Base-by-base conservation (phyloP, 2,797 vertebrate species). In the Crenuchus spilurus region DNA sequence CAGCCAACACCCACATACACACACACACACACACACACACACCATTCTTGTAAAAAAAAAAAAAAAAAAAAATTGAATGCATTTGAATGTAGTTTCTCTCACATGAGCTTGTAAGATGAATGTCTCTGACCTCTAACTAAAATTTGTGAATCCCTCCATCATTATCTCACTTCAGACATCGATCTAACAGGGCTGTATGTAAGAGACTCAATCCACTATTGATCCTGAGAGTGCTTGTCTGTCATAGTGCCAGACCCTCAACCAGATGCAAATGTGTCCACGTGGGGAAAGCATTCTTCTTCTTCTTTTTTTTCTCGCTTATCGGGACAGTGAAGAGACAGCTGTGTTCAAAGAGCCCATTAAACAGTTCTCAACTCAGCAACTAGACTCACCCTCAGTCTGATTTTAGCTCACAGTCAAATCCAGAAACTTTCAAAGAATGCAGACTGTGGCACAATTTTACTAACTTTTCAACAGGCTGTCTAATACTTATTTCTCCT, bases 171-270 rank as follows among this genome's bases (percentile, higher is more conserved):
- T 79, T 57, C 80, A 79, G 75, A 80, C 78, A 87, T 86, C 42
- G 81, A 87, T 87, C 85, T 75, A 74, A 78, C 71, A 77, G 55
- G 75, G 62, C 79, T 57, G 65, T 77, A 80, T 79, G 82, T 77
- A 80, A 86, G 84, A 84, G 84, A 87, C 87, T 85, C 82, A 88
- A 87, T 86, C 76, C 61, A 33, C 30, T 82, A 88, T 86, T 79
- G 86, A 89, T 86, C 82, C 62, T 33, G 22, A 61, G 54, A 68
- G 80, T 84, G 84, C 85, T 78, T 80, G 85, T 79, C 81, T 85
- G 82, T 87, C 85, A 89, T 74, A 20, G 70, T 78, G 80, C 70
- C 79, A 70, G 71, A 77, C 74, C 61, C 68, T 5, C 57, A 75
- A 84, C 74, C 82, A 84, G 80, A 85, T 85, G 84, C 80, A 84